These are phyloP conservation scores for Melieria picta DNA, from an alignment of 2,888 invertebrate species.

Conservation along the genomic window DNA sequence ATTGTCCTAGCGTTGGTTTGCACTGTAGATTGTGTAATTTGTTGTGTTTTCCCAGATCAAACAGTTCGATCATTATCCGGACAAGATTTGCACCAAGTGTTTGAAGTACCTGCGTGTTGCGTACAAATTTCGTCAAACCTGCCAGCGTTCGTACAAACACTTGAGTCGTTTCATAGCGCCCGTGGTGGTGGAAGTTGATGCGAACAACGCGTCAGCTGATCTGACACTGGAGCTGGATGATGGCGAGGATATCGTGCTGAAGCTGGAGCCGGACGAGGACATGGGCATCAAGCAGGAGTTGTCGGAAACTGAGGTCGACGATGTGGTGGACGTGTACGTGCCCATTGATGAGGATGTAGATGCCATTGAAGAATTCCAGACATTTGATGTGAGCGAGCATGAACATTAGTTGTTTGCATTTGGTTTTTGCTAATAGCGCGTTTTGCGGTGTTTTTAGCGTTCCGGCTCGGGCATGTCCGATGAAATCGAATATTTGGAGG, in stretches of 20 bases:
- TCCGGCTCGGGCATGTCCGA: constrained; percentile 50
- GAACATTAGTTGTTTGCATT: background rate
- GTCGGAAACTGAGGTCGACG: constrained; percentile 50
- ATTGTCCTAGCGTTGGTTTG: background rate
- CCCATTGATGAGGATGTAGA: constrained; percentile 52
- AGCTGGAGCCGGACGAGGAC: constrained; percentile 43
- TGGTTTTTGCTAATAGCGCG: background rate
- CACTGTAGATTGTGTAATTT: background rate
- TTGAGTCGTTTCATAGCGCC: constrained; percentile 60
- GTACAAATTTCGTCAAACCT: constrained; percentile 54
- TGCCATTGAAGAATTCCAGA: constrained; percentile 44
- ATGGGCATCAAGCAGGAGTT: constrained; percentile 52
- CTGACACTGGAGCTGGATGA: constrained; percentile 26
- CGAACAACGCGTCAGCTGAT: constrained; percentile 42
- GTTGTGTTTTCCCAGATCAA: constrained; percentile 49
- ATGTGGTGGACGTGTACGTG: constrained; percentile 56
- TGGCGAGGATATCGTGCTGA: constrained; percentile 44
- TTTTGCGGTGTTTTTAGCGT: constrained; percentile 28
- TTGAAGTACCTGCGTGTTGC: constrained; percentile 53
- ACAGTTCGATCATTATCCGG: constrained; percentile 59
- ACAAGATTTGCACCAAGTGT: constrained; percentile 58
- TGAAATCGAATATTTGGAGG: constrained; percentile 56
- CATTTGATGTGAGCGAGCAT: constrained; percentile 33
- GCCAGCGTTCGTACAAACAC: constrained; percentile 59
- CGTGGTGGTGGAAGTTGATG: constrained; percentile 52